A percentile compares a stretch with the other conserved stretches of the same genome.
Conservation (phyloP, 2,888 invertebrate species). For the Odontocerum albicorne region DNA sequence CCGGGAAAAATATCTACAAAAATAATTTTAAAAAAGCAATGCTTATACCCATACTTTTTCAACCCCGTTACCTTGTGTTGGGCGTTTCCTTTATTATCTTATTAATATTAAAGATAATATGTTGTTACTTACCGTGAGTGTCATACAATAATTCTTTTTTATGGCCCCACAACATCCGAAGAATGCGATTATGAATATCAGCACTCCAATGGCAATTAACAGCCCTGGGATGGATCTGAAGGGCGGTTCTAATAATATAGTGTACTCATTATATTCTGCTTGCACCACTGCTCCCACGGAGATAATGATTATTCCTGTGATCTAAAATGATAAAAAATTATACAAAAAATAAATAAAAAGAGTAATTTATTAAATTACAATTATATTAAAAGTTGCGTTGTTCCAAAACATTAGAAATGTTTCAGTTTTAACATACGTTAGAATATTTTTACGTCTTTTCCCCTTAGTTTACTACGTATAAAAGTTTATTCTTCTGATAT, state of each 20-base stretch:
- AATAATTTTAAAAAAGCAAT: too few species aligned
- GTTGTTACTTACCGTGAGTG: slow-evolving; percentile 69
- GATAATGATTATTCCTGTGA: slow-evolving; percentile 77
- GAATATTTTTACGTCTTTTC: too few species aligned
- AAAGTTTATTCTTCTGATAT: too few species aligned
- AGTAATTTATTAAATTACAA: not conserved
- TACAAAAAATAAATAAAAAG: not conserved
- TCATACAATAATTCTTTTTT: slow-evolving; percentile 81
- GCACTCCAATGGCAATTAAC: slow-evolving; percentile 69
- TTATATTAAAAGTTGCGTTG: too few species aligned
- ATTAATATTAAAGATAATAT: slow-evolving; percentile 32
- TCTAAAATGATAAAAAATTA: slow-evolving; percentile 56
- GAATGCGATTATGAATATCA: slow-evolving; percentile 78
- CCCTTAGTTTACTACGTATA: too few species aligned
- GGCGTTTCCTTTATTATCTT: too few species aligned
- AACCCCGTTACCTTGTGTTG: too few species aligned
- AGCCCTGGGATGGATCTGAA: slow-evolving; percentile 75
- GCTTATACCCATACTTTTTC: too few species aligned
- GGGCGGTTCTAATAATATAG: slow-evolving; percentile 61
- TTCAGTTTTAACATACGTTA: too few species aligned
- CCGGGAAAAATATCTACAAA: too few species aligned
- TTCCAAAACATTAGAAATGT: too few species aligned
- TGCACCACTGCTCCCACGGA: slow-evolving; percentile 72
- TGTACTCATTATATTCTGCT: slow-evolving; percentile 66
- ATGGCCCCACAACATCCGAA: slow-evolving; percentile 89